Base-by-base conservation (phyloP, 2,797 vertebrate species). In the Phrynocephalus forsythii region DNA sequence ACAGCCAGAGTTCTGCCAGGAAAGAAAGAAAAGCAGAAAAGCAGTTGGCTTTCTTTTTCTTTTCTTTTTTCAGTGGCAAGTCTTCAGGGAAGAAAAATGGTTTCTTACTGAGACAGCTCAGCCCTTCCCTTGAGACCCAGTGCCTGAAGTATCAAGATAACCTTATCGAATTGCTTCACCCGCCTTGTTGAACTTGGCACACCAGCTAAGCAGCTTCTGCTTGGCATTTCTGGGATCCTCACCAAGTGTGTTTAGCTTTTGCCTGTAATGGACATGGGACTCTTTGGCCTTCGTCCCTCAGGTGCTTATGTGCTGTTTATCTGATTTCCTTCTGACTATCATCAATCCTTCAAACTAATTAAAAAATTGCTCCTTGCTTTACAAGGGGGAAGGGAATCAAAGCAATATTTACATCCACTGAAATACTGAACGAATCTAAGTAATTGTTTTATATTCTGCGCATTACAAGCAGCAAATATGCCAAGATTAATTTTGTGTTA, bases 401-500 rank as follows among this genome's bases (percentile, higher is more conserved):
- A 93, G 67, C 79, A 92, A 78, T 89, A 67, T 94, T 95, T 91
- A 26, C 91, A 84, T 93, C 38, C 93, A 90, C 56, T 82, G 85
- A 93, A 92, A 93, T 91, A 90, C 66, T 87, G 50, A 52, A 60
- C 72, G 92, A 92, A 93, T 88, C 16, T 90, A 90, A 86, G 90
- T 82, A 80, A 93, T 91, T 92, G 94, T 94, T 95, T 87, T 79
- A 77, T 92, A 91, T 86, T 67, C 94, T 96, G 96, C 96, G 94
- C 95, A 96, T 96, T 94, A 81, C 90, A 95, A 95, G 89, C 93
- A 96, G 94, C 89, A 96, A 95, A 95, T 92, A 93, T 91, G 96
- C 91, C 96, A 95, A 94, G 89, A 91, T 94, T 82, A 85, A 94
- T 96, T 96, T 96, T 90, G 86, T 93, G 92, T 95, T 97, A 96